Percentiles rank a stretch among this genome's conserved stretches.
These are phyloP conservation scores for Cheilosia grossa DNA, from an alignment of 2,888 invertebrate genomes.

Conservation along the genomic window DNA sequence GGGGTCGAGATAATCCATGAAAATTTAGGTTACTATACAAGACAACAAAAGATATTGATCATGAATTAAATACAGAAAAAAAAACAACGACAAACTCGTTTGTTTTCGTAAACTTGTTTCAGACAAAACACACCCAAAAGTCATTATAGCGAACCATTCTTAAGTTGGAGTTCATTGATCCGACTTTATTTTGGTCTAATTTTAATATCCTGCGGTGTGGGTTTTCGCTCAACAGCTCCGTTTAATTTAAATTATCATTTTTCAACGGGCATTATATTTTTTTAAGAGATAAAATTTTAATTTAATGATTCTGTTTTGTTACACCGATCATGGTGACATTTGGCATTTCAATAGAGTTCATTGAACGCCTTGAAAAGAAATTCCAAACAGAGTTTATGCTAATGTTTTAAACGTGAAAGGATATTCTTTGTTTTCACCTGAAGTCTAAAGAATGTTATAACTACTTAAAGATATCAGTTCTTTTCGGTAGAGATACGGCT, in stretches of 20 bases:
- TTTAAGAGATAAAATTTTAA: conserved; percentile 14
- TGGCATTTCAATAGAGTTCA: conserved; percentile 14
- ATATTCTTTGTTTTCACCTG: neutral
- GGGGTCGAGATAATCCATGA: conserved; percentile 11
- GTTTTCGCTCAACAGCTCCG: neutral
- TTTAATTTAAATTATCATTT: conserved; percentile 28
- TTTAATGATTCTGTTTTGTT: conserved; percentile 32
- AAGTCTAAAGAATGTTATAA: neutral
- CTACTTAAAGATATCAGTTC: neutral
- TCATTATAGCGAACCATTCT: neutral
- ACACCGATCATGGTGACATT: neutral
- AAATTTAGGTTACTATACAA: conserved; percentile 27
- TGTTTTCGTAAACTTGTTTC: neutral
- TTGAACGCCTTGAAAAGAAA: conserved; percentile 1
- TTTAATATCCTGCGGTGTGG: neutral
- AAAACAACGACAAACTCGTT: neutral
- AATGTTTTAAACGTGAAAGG: neutral
- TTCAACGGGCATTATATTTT: conserved; percentile 16
- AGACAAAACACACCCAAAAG: conserved; percentile 6
- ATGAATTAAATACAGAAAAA: neutral
- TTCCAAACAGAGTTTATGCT: neutral
- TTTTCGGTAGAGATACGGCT: too few relatives aligned
- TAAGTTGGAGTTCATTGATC: conserved; percentile 15
- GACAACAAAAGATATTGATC: neutral
- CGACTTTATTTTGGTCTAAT: neutral